phyloP scores from a whole-genome alignment of 2,888 invertebrate species.

The Carcina quercana region DNA sequence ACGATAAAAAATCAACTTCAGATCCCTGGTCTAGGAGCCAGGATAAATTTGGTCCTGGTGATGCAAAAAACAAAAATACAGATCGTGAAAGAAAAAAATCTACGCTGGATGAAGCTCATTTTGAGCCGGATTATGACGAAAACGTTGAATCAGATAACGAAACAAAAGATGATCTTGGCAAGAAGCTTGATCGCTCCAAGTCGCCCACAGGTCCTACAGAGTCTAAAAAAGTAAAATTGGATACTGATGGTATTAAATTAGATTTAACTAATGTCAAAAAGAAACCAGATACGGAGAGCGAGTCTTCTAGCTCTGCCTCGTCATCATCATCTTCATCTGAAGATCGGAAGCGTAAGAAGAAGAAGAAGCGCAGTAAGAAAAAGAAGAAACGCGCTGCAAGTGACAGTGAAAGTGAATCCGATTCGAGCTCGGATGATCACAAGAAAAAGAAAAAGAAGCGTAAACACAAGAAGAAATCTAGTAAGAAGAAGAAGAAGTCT shows the following conservation, averaged over 20 bases:
- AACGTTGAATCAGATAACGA: slow-evolving; percentile 76
- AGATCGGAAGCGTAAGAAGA: slow-evolving; percentile 76
- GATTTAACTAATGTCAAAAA: slow-evolving; percentile 66
- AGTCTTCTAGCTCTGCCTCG: slow-evolving; percentile 61
- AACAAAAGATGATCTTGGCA: slow-evolving; percentile 66
- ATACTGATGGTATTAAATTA: slow-evolving; percentile 61
- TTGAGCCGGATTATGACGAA: slow-evolving; percentile 84
- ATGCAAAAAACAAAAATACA: slow-evolving; percentile 20
- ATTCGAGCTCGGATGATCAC: slow-evolving; percentile 78
- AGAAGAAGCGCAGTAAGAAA: slow-evolving; percentile 76
- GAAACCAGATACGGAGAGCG: slow-evolving; percentile 60
- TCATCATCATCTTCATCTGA: slow-evolving; percentile 67
- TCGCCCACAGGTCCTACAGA: slow-evolving; percentile 38
- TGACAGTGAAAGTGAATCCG: slow-evolving; percentile 78
- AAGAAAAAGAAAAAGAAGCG: slow-evolving; percentile 80
- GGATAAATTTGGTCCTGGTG: slow-evolving; percentile 31
- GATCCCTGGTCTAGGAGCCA: slow-evolving; percentile 23
- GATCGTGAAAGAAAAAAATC: slow-evolving; percentile 78
- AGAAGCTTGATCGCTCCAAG: slow-evolving; percentile 45
- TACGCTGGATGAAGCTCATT: slow-evolving; percentile 81
- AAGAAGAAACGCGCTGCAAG: slow-evolving; percentile 76
- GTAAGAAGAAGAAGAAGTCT: slow-evolving; percentile 83
- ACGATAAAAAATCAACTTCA: slow-evolving; percentile 25
- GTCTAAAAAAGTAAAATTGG: slow-evolving; percentile 47
- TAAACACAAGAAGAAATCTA: slow-evolving; percentile 80